These are phyloP conservation scores for Malurus leucopterus DNA, from an alignment of 2,797 vertebrate genomes.

Conservation along the genomic window DNA sequence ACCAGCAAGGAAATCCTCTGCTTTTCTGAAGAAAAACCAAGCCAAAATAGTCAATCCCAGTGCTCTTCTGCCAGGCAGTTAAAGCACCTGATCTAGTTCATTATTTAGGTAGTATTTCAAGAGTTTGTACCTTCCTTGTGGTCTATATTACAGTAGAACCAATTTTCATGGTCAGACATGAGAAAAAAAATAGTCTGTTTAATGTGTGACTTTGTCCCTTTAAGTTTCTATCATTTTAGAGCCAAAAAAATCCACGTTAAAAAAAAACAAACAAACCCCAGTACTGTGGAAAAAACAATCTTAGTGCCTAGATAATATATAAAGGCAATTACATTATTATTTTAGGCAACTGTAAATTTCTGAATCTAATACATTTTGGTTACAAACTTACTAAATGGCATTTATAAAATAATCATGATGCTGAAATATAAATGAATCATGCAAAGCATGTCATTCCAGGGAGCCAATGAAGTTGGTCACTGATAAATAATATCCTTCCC, in stretches of 20 bases:
- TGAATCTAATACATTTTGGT: constrained; percentile 63
- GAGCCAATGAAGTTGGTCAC: constrained; percentile 53
- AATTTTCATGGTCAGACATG: not conserved
- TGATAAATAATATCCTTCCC: constrained; percentile 46
- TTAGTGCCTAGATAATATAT: constrained; percentile 69
- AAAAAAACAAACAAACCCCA: not conserved
- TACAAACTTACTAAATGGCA: constrained; percentile 65
- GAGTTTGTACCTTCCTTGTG: not conserved
- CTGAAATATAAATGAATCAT: constrained; percentile 74
- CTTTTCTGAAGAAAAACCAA: not conserved
- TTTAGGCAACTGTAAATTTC: constrained; percentile 75
- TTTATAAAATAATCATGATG: constrained; percentile 80
- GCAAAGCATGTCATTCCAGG: constrained; percentile 65
- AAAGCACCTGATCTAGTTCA: not conserved
- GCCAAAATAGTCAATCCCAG: not conserved
- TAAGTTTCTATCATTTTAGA: not conserved
- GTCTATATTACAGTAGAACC: not conserved
- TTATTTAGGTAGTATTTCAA: not conserved
- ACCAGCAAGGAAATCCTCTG: not conserved
- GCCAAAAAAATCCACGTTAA: constrained; percentile 17
- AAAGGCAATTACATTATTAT: constrained; percentile 77
- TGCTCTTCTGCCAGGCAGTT: not conserved
- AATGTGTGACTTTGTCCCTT: not conserved
- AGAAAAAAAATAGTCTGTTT: not conserved
- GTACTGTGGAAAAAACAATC: constrained; percentile 42